These are phyloP conservation scores for Carassius gibelio DNA, from an alignment of 2,113 vertebrate species.

Conservation along the genomic window DNA sequence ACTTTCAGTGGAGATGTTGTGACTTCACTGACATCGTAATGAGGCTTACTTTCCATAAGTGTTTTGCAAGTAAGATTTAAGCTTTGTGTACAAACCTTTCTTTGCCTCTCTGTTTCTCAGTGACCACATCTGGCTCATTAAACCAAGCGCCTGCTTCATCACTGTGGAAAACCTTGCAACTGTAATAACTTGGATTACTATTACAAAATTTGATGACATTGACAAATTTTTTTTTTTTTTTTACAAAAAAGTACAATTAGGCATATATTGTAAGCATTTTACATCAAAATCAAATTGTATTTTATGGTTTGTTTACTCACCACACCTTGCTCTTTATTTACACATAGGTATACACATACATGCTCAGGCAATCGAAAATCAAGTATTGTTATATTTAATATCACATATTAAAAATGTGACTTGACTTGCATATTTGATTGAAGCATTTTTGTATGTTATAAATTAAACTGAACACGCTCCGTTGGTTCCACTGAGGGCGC, in stretches of 20 bases:
- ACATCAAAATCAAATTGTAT: background rate
- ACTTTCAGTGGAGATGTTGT: background rate
- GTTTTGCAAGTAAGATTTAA: background rate
- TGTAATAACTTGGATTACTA: background rate
- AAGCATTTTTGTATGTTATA: too few relatives aligned
- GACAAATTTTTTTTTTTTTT: background rate
- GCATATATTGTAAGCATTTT: background rate
- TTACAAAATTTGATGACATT: background rate
- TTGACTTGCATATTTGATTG: too few relatives aligned
- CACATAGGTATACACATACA: background rate
- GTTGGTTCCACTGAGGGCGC: background rate
- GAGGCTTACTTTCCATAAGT: background rate
- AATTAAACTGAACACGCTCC: too few relatives aligned
- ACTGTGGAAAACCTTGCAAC: background rate
- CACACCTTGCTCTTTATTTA: background rate
- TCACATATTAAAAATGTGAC: too few relatives aligned
- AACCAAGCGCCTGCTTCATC: background rate
- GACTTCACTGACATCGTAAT: background rate
- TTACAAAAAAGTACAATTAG: background rate
- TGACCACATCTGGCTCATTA: background rate
- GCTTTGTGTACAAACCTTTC: background rate
- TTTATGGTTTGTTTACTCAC: background rate
- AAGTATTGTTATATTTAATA: too few relatives aligned
- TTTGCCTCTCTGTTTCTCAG: background rate
- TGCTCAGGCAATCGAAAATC: background rate